Conservation (phyloP, 2,113 vertebrate genomes). For the Corvus hawaiiensis region DNA sequence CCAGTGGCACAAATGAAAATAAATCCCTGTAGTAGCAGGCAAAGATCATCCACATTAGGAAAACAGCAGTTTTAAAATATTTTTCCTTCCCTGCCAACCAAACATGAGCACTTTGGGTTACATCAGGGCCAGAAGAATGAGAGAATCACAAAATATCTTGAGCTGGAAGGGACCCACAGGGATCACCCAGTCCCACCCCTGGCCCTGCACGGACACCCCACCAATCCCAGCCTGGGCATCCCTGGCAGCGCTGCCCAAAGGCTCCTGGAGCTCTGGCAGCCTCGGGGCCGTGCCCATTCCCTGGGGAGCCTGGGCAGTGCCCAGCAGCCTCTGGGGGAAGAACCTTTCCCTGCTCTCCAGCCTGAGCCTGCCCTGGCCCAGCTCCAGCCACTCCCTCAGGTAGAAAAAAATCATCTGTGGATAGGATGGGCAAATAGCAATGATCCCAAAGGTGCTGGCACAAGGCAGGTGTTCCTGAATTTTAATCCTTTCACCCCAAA, state of each 20-base stretch:
- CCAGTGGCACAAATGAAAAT: not conserved
- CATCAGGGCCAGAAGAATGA: not conserved
- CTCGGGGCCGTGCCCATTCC: not conserved
- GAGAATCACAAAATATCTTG: not conserved
- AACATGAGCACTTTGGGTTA: not conserved
- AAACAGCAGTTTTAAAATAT: not conserved
- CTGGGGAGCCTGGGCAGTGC: not conserved
- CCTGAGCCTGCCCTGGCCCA: not conserved
- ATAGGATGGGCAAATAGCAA: not conserved
- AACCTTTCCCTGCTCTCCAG: not conserved
- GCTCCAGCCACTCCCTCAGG: not conserved
- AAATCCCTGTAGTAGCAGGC: not conserved
- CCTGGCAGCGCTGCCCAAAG: not conserved
- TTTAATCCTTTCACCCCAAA: not conserved
- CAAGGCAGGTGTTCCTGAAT: not conserved
- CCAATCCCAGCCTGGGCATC: not conserved
- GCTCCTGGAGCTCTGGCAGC: not conserved
- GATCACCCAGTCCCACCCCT: fast-evolving
- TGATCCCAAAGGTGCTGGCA: not conserved
- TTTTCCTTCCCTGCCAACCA: not conserved
- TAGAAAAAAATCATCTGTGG: not conserved
- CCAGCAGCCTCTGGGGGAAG: not conserved
- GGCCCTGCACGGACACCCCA: not conserved
- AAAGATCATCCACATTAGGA: not conserved
- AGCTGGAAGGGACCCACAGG: fast-evolving